These are phyloP conservation scores for Panulirus ornatus DNA, from an alignment of 1,140 invertebrate species.

Conservation along the genomic window DNA sequence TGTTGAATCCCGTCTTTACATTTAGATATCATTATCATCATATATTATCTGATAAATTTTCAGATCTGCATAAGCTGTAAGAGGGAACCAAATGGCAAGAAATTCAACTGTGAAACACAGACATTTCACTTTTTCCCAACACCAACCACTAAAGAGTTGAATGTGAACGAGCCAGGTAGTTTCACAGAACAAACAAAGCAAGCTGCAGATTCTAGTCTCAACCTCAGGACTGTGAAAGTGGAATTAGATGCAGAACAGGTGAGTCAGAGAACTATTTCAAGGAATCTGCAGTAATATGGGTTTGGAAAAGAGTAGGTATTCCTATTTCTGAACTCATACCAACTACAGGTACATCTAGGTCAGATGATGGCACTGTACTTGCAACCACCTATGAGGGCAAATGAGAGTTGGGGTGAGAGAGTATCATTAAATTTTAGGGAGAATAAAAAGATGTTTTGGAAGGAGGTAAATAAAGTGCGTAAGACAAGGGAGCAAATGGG, in stretches of 20 bases:
- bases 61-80: slow-evolving; percentile 30
- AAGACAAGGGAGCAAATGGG: too few relatives aligned
- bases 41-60: not conserved
- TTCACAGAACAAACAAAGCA: not conserved
- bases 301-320: not conserved
- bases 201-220: not conserved
- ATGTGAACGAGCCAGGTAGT: not conserved
- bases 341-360: too few relatives aligned
- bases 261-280: not conserved
- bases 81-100: slow-evolving; percentile 25
- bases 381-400: too few relatives aligned
- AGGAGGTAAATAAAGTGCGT: too few relatives aligned
- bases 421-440: too few relatives aligned
- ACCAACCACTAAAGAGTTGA: not conserved
- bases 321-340: not conserved
- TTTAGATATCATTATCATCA: not conserved
- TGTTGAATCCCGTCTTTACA: not conserved
- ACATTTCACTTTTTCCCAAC: slow-evolving; percentile 18
- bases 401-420: too few relatives aligned
- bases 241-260: slow-evolving; percentile 18
- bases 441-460: too few relatives aligned
- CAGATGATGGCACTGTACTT: too few relatives aligned
- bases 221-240: slow-evolving; percentile 24
- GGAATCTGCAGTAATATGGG: not conserved
- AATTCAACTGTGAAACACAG: slow-evolving; percentile 35